A percentile compares a stretch with the other conserved stretches of the same genome.
phyloP scores from a whole-genome alignment of 1,140 invertebrate species.

The Pomacea maculata region DNA sequence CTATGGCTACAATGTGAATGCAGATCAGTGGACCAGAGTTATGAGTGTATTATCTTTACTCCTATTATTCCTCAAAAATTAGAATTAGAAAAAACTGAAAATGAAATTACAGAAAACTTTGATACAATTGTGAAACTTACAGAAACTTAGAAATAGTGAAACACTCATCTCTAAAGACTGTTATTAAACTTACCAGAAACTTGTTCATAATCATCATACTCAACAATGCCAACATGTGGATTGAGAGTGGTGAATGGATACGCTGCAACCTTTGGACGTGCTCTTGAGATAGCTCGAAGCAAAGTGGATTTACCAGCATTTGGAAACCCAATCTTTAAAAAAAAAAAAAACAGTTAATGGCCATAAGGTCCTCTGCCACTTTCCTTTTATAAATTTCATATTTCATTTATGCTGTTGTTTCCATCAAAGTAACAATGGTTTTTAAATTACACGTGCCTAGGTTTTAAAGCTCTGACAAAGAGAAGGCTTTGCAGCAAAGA shows the following conservation, averaged over 20 bases:
- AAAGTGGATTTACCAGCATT: constrained; percentile 98
- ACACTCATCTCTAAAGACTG: not conserved
- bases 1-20: too few species aligned
- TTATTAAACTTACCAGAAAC: constrained; percentile 72
- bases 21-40: too few species aligned
- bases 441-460: too few species aligned
- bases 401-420: too few species aligned
- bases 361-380: too few species aligned
- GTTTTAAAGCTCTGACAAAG: too few species aligned
- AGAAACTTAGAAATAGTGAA: constrained; percentile 60
- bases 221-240: constrained; percentile 90
- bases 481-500: too few species aligned
- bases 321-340: constrained; percentile 84
- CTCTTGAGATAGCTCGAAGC: constrained; percentile 87
- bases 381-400: too few species aligned
- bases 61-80: too few species aligned
- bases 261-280: constrained; percentile 91
- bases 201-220: constrained; percentile 91
- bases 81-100: too few species aligned
- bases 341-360: not conserved
- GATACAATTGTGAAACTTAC: not conserved
- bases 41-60: too few species aligned
- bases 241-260: constrained; percentile 95
- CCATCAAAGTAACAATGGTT: too few species aligned
- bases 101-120: not conserved